Conservation (phyloP, 2,797 vertebrate species). For the Crenichthys baileyi region DNA sequence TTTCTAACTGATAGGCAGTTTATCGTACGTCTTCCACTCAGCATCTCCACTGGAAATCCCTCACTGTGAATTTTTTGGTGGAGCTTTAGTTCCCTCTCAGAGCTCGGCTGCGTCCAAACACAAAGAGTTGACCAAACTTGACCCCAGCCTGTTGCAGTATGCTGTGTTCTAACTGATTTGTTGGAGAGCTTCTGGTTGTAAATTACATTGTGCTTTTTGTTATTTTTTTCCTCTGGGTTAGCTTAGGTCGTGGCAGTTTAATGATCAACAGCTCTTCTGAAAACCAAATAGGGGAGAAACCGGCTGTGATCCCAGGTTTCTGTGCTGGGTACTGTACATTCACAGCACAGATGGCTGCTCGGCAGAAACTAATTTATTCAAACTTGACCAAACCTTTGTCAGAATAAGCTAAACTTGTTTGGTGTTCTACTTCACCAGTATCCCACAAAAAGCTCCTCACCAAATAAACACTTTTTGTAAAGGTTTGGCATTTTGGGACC, state of each 20-base stretch:
- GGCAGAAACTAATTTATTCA: not conserved
- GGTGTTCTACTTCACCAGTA: not conserved
- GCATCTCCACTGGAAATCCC: slow-evolving; percentile 11
- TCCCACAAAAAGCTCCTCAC: not conserved
- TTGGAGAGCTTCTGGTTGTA: slow-evolving; percentile 3
- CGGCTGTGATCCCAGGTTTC: not conserved
- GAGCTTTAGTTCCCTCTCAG: slow-evolving; percentile 12
- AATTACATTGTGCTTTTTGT: slow-evolving; percentile 8
- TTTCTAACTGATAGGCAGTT: slow-evolving; percentile 4
- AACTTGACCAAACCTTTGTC: slow-evolving; percentile 5
- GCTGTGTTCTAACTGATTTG: slow-evolving; percentile 24
- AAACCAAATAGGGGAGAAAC: slow-evolving; percentile 22
- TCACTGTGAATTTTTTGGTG: slow-evolving; percentile 54
- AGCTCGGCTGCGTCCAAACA: not conserved
- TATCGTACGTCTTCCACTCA: slow-evolving; percentile 17
- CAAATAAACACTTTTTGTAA: not conserved
- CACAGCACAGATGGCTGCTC: not conserved
- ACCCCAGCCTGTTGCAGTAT: slow-evolving; percentile 9
- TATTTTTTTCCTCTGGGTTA: slow-evolving; percentile 14
- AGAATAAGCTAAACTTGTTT: slow-evolving; percentile 3
- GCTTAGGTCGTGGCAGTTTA: slow-evolving; percentile 9
- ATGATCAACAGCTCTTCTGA: slow-evolving; percentile 7
- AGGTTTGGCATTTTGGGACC: not conserved
- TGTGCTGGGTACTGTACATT: not conserved
- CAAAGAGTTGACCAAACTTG: not conserved